Conservation (phyloP, 2,113 vertebrate genomes). For the Coreoperca whiteheadi region DNA sequence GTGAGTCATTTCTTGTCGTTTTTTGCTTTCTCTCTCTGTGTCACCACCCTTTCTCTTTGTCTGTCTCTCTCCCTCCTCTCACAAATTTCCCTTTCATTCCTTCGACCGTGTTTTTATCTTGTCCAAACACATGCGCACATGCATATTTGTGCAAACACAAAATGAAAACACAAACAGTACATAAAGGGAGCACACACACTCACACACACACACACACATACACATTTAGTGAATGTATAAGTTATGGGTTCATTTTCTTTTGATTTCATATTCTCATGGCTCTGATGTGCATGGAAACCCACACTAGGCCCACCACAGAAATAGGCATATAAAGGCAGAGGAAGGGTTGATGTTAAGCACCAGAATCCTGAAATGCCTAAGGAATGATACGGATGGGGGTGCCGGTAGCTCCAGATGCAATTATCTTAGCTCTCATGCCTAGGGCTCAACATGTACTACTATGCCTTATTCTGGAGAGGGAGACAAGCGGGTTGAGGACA, state of each 20-base stretch:
- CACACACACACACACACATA: slow-evolving; percentile 5
- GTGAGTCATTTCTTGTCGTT: slow-evolving; percentile 70
- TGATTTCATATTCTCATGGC: slow-evolving; percentile 54
- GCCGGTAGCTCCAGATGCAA: slow-evolving; percentile 57
- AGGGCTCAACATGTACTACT: slow-evolving; percentile 45
- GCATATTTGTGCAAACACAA: slow-evolving; percentile 50
- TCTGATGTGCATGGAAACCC: slow-evolving; percentile 48
- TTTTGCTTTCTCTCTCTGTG: slow-evolving; percentile 21
- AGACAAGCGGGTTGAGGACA: slow-evolving; percentile 36
- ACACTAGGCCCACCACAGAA: slow-evolving; percentile 37
- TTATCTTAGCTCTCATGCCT: slow-evolving; percentile 58
- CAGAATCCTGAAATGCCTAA: slow-evolving; percentile 49
- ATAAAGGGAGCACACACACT: slow-evolving; percentile 6
- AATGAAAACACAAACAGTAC: slow-evolving; percentile 51
- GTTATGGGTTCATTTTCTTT: slow-evolving; percentile 60
- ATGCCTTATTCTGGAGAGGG: slow-evolving; percentile 40
- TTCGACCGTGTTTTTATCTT: slow-evolving; percentile 65
- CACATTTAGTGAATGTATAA: slow-evolving; percentile 29
- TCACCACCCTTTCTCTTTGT: slow-evolving; percentile 57
- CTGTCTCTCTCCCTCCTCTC: slow-evolving; percentile 46
- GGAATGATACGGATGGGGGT: slow-evolving; percentile 44
- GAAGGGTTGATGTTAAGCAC: slow-evolving; percentile 48
- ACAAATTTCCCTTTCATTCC: slow-evolving; percentile 54
- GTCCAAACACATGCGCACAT: slow-evolving; percentile 63
- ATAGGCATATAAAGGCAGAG: slow-evolving; percentile 49